Base-by-base conservation (phyloP, 2,888 invertebrate species). In the Acleris holmiana region DNA sequence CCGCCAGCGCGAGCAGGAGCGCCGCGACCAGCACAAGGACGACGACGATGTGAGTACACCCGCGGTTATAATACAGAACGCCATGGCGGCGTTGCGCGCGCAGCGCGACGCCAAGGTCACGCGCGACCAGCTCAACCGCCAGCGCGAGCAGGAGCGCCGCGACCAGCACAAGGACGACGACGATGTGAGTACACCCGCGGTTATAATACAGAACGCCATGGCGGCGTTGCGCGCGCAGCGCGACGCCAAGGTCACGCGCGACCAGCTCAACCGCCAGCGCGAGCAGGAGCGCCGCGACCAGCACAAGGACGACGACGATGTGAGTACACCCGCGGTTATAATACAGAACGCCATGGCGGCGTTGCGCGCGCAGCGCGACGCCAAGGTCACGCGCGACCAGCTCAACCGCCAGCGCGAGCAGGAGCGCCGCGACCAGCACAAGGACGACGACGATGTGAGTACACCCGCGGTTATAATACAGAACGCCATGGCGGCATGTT, bases 341-440 rank as follows among this genome's bases (percentile, higher is more conserved):
- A 97, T 83, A n/a, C n/a, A n/a, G 99, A n/a, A n/a, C n/a, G n/a
- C 99, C 0, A 98, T 99, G 96, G 98, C 98, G 47, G 94, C 97
- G 71, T 99, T 2, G n/a, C 96, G 98, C 72, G 98, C 98, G 0
- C 95, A 97, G 75, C 87, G 99, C 0, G 99, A 99, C 84, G 98
- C 98, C 61, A 97, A 97, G 74, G 96, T 95, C 59, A 96, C 96
- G 84, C 94, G 94, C 79, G 95, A 92, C 85, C 95, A 85, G 87
- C 94, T 89, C 76, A 94, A 79, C 81, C 94, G 75, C 90, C 93
- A 85, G 88, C 90, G 73, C 82, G 61, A 77, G 1, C 66, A 79
- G 4, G 94, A 29, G 29, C 29, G 10, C 29, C 29, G 89, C 84
- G 94, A 81, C 86, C 91, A 77, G 86, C 91, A 93, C 5, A 79